Conservation (phyloP, 2,113 vertebrate species). For the Chaetorhynchus papuensis region DNA sequence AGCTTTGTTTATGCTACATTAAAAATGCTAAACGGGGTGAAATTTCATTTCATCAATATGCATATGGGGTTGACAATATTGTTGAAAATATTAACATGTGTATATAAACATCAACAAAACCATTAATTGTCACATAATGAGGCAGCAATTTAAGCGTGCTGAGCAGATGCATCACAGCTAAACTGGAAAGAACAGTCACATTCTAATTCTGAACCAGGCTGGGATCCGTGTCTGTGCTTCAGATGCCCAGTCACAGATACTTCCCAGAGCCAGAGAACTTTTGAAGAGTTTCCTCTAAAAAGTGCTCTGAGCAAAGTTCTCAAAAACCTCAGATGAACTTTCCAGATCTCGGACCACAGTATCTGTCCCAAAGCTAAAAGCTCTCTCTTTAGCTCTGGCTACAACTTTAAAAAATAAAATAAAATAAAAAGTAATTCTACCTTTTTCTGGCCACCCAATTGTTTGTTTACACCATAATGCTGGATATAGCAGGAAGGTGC, state of each 20-base stretch:
- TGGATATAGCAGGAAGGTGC: not conserved
- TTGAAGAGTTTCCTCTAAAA: not conserved
- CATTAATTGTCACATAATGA: not conserved
- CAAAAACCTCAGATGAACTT: not conserved
- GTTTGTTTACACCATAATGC: not conserved
- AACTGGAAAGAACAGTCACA: not conserved
- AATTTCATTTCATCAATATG: not conserved
- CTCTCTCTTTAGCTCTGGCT: not conserved
- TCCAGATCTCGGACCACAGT: not conserved
- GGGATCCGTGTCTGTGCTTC: fast-evolving
- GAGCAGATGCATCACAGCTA: not conserved
- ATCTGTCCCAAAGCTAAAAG: not conserved
- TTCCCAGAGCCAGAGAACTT: not conserved
- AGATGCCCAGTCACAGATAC: not conserved
- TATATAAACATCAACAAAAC: not conserved
- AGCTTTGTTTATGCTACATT: not conserved
- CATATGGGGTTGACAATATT: not conserved
- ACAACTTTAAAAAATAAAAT: fast-evolving
- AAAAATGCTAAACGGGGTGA: not conserved
- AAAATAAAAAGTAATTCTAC: not conserved
- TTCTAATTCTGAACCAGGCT: not conserved
- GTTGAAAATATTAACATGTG: not conserved
- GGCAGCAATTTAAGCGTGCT: not conserved
- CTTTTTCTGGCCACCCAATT: not conserved
- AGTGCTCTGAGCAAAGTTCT: not conserved